Evolutionary conservation across 1,140 invertebrate genomes (phyloP).

Genomic region (Drosophila melanica): DNA sequence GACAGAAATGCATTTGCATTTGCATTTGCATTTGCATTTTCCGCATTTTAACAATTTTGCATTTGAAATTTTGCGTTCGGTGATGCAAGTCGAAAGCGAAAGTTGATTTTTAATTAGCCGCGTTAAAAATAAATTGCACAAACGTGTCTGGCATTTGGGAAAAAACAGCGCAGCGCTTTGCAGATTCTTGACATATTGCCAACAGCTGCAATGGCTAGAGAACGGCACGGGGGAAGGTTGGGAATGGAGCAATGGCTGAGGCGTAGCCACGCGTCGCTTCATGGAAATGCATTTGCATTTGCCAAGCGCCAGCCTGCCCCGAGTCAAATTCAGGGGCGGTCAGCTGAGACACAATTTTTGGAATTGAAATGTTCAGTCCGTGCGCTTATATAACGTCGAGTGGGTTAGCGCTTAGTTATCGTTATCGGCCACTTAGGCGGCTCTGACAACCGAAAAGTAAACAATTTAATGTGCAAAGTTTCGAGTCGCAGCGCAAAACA

Average conservation of each 20-base stretch:
- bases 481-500: constrained; percentile 40
- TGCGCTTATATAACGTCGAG: constrained; percentile 3
- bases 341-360: constrained; percentile 18
- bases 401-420: constrained; percentile 21
- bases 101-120: constrained; percentile 75
- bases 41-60: constrained; percentile 17
- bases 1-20: constrained; percentile 66
- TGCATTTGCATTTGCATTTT: constrained; percentile 15
- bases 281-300: constrained; percentile 66
- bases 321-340: constrained; percentile 46
- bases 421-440: constrained; percentile 72
- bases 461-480: constrained; percentile 81
- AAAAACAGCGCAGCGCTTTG: constrained; percentile 22
- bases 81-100: constrained; percentile 27
- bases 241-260: constrained; percentile 50
- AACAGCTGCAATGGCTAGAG: constrained; percentile 62
- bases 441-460: constrained; percentile 54
- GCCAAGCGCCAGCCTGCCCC: constrained; percentile 1
- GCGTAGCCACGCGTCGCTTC: constrained; percentile 67
- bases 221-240: not conserved
- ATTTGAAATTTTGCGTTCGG: constrained; percentile 34
- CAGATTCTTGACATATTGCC: constrained; percentile 80
- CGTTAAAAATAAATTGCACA: constrained; percentile 57
- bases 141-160: constrained; percentile 43
- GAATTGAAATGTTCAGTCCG: constrained; percentile 21